Evolutionary conservation across 2,888 invertebrate species (phyloP).

Genomic region (Amphipyra berbera): DNA sequence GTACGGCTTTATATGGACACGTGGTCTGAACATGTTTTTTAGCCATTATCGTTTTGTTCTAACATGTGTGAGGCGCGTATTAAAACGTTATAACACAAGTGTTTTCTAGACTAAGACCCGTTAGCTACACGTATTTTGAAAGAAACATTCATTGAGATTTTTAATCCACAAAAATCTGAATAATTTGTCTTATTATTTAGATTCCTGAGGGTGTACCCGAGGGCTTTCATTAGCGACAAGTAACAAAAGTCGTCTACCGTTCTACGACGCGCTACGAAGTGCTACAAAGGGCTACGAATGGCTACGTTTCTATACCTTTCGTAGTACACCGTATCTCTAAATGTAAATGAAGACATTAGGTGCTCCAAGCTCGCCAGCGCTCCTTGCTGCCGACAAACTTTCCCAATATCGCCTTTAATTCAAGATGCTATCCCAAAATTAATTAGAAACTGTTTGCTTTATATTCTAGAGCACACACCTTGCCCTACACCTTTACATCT

Average conservation of each 20-base stretch:
- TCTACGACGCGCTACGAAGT: constrained; percentile 39
- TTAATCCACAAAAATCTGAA: too few relatives aligned
- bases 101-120: too few relatives aligned
- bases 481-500: constrained; percentile 35
- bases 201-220: not conserved
- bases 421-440: constrained; percentile 54
- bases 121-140: too few relatives aligned
- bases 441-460: constrained; percentile 63
- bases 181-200: too few relatives aligned
- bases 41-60: too few relatives aligned
- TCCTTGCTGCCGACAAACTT: constrained; percentile 50
- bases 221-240: constrained; percentile 29
- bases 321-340: constrained; percentile 28
- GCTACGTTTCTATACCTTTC: constrained; percentile 43
- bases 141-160: too few relatives aligned
- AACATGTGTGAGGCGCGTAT: too few relatives aligned
- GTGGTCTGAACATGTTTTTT: too few relatives aligned
- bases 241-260: constrained; percentile 15
- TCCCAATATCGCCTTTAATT: constrained; percentile 59
- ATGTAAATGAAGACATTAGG: constrained; percentile 49
- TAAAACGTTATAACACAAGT: too few relatives aligned
- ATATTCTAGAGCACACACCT: constrained; percentile 50
- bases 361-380: constrained; percentile 29
- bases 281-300: constrained; percentile 50
- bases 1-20: too few relatives aligned